phyloP scores from a whole-genome alignment of 2,113 vertebrate species.

The Eptatretus burgeri region DNA sequence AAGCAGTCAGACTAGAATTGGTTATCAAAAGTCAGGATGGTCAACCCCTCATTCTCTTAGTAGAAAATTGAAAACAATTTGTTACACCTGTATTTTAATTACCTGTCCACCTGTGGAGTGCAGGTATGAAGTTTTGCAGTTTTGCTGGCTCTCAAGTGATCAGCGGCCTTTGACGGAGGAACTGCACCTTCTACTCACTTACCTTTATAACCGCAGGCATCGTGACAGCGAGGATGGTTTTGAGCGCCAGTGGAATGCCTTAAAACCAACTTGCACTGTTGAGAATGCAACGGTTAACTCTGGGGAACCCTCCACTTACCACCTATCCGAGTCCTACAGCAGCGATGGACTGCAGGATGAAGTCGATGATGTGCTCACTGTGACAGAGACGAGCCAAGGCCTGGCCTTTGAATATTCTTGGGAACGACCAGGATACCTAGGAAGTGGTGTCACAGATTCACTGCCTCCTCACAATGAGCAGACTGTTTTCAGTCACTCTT shows the following conservation, averaged over 20 bases:
- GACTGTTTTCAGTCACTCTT: too few relatives aligned
- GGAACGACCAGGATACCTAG: constrained; percentile 48
- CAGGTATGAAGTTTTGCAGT: constrained; percentile 98
- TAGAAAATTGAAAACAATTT: too few relatives aligned
- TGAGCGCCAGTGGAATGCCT: constrained; percentile 62
- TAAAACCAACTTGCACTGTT: constrained; percentile 30
- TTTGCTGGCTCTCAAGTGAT: constrained; percentile 85
- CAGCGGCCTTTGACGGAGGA: constrained; percentile 73
- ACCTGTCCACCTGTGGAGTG: too few relatives aligned
- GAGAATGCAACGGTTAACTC: too few relatives aligned
- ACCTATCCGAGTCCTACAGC: constrained; percentile 22
- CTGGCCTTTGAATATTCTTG: constrained; percentile 92
- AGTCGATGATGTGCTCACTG: constrained; percentile 62
- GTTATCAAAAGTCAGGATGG: too few relatives aligned
- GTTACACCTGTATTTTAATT: too few relatives aligned
- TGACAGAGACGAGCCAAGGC: constrained; percentile 71
- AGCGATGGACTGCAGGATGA: constrained; percentile 53
- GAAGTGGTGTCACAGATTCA: constrained; percentile 7
- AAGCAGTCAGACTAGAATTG: too few relatives aligned
- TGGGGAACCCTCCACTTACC: constrained; percentile 9
- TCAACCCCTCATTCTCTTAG: too few relatives aligned
- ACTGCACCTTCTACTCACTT: constrained; percentile 64
- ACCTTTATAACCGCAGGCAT: constrained; percentile 39
- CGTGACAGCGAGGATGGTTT: constrained; percentile 25
- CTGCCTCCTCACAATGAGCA: too few relatives aligned